These are phyloP conservation scores for Acrocephalus kingi DNA, from an alignment of 2,113 vertebrate species.

Conservation along the genomic window DNA sequence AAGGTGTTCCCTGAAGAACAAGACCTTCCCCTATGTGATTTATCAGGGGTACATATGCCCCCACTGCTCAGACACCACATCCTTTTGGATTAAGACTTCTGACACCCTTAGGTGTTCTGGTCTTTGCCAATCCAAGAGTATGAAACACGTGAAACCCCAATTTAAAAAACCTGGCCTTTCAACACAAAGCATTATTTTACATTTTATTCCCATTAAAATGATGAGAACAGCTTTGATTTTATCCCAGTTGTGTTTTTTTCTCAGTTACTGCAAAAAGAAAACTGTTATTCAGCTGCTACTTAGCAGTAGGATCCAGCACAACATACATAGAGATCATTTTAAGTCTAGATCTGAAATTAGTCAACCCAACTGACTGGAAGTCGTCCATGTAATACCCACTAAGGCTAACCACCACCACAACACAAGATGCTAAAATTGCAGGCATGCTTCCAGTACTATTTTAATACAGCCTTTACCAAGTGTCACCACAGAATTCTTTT, in stretches of 20 bases:
- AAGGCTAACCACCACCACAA: slow-evolving; percentile 14
- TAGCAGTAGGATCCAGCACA: neutral
- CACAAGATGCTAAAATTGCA: neutral
- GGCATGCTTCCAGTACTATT: neutral
- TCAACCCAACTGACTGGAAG: neutral
- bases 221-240: neutral
- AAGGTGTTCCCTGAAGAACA: neutral
- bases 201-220: neutral
- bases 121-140: neutral
- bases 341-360: slow-evolving; percentile 3
- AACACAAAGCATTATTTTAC: neutral
- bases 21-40: neutral
- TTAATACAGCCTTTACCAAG: neutral
- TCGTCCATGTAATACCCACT: neutral
- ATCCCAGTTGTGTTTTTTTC: neutral
- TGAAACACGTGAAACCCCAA: accelerated
- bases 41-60: accelerated
- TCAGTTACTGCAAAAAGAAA: neutral
- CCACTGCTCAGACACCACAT: neutral
- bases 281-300: neutral
- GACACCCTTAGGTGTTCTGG: neutral
- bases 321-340: neutral
- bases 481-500: neutral
- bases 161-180: neutral
- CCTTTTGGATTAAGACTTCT: neutral